These are phyloP conservation scores for Nycticryphes semicollaris DNA, from an alignment of 2,113 vertebrate species.

Conservation along the genomic window DNA sequence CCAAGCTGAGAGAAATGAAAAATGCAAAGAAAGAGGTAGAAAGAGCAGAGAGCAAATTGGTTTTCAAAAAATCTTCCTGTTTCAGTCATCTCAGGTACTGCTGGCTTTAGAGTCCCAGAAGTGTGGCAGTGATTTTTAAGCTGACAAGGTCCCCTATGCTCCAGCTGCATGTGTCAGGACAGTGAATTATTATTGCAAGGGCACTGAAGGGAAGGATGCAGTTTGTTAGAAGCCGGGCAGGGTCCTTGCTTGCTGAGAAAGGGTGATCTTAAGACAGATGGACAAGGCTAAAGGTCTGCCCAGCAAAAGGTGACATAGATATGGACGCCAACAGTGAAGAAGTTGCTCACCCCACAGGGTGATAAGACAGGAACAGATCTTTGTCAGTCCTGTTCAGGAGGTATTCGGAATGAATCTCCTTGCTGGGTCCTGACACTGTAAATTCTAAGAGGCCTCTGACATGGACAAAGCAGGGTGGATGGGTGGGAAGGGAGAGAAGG, in stretches of 20 bases:
- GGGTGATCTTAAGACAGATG: neutral
- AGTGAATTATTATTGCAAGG: conserved; percentile 12
- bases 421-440: neutral
- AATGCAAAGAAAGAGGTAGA: conserved; percentile 52
- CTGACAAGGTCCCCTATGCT: neutral
- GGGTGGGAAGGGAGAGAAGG: neutral
- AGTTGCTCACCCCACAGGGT: neutral
- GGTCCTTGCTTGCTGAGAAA: neutral
- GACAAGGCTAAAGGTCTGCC: neutral
- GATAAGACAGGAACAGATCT: neutral
- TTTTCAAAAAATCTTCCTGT: conserved; percentile 26
- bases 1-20: conserved; percentile 17
- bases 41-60: neutral
- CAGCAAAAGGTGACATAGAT: neutral
- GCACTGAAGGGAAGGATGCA: neutral
- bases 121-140: conserved; percentile 1
- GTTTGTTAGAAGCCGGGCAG: neutral
- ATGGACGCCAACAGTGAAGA: neutral
- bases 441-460: neutral
- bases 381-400: neutral
- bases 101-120: conserved; percentile 18
- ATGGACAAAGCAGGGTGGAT: neutral
- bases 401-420: rapidly evolving
- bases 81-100: conserved; percentile 25
- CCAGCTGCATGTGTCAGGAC: neutral